Conservation (phyloP, 2,888 invertebrate species). For the Helobdella robusta region DNA sequence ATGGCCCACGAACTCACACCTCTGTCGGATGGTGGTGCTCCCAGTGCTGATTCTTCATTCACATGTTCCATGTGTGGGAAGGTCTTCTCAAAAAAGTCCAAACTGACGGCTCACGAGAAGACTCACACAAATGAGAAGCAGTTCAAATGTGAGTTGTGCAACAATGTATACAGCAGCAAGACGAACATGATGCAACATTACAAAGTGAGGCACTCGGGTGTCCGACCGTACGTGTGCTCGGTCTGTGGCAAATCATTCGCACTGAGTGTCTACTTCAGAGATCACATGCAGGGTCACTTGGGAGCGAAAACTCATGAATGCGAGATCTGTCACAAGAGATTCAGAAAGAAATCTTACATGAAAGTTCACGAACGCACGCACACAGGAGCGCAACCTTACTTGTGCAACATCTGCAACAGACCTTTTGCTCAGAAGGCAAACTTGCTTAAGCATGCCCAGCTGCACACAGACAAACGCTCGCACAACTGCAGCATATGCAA, state of each 20-base stretch:
- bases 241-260: conserved; percentile 26
- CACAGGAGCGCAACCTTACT: conserved; percentile 24
- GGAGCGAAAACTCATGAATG: conserved; percentile 24
- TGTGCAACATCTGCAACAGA: conserved; percentile 21
- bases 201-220: conserved; percentile 20
- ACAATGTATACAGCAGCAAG: conserved; percentile 20
- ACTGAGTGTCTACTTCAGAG: conserved; percentile 20
- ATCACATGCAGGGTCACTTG: conserved; percentile 24
- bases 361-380: conserved; percentile 22
- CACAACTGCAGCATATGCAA: conserved; percentile 26
- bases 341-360: conserved; percentile 26
- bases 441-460: conserved; percentile 28
- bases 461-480: conserved; percentile 27
- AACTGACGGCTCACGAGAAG: conserved; percentile 18
- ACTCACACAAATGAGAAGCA: conserved; percentile 24
- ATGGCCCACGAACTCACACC: no score
- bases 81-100: conserved; percentile 18
- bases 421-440: conserved; percentile 27
- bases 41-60: no score
- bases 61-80: conserved; percentile 24
- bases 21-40: no score
- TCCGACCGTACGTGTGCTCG: conserved; percentile 23
- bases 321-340: conserved; percentile 23
- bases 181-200: conserved; percentile 23
- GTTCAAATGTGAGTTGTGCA: conserved; percentile 25